These are phyloP conservation scores for Rachycentron canadum DNA, from an alignment of 2,797 vertebrate species.

Conservation along the genomic window DNA sequence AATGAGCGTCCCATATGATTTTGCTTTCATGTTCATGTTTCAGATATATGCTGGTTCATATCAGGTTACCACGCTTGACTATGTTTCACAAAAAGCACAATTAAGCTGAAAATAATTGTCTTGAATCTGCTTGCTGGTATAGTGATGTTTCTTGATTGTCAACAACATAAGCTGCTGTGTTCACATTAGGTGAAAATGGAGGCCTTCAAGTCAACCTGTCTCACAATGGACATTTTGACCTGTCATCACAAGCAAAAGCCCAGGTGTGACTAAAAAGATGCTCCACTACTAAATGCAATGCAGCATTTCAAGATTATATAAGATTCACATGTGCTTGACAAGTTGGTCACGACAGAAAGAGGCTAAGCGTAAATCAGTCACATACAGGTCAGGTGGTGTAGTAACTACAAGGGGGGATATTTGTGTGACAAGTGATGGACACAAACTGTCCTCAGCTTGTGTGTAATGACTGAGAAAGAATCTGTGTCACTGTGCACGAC, in stretches of 20 bases:
- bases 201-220: background rate
- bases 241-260: background rate
- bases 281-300: background rate
- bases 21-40: background rate
- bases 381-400: background rate
- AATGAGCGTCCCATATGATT: background rate
- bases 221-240: slow-evolving; percentile 10
- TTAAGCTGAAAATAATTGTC: background rate
- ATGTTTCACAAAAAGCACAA: background rate
- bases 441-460: too few relatives aligned
- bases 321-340: background rate
- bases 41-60: background rate
- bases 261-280: background rate
- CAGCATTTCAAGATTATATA: background rate
- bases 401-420: background rate
- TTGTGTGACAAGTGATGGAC: too few relatives aligned
- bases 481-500: too few relatives aligned
- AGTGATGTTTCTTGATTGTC: background rate
- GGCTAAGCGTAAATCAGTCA: background rate
- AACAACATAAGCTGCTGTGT: background rate
- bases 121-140: background rate
- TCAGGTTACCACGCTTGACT: background rate
- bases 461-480: too few relatives aligned
- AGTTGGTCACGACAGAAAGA: background rate
- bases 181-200: slow-evolving; percentile 1